These are phyloP conservation scores for Pogoniulus pusillus DNA, from an alignment of 2,797 vertebrate species.

Conservation along the genomic window DNA sequence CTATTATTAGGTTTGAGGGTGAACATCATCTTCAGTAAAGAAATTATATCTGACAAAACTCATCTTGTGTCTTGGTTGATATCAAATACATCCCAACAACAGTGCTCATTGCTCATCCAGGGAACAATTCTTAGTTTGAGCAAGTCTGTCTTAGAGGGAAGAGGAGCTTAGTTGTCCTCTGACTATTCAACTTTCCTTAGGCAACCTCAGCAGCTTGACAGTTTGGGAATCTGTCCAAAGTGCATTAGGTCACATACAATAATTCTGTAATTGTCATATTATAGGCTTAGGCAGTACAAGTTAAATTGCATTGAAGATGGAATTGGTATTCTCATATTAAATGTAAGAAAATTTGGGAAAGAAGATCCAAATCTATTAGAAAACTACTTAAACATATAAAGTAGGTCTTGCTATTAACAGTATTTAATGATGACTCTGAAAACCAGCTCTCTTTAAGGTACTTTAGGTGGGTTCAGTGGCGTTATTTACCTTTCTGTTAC, in stretches of 20 bases:
- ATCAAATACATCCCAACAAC: neutral
- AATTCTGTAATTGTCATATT: neutral
- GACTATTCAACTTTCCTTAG: neutral
- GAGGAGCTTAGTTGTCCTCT: neutral
- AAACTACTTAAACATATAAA: neutral
- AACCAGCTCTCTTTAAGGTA: neutral
- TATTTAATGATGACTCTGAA: neutral
- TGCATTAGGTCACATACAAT: rapidly evolving
- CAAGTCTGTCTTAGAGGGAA: neutral
- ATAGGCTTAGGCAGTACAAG: neutral
- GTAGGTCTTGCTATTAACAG: rapidly evolving
- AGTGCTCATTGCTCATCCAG: neutral
- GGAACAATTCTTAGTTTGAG: neutral
- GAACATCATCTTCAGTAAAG: neutral
- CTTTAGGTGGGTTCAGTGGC: neutral
- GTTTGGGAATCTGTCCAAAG: neutral
- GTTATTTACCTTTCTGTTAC: neutral
- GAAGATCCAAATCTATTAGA: neutral
- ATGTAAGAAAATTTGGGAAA: neutral
- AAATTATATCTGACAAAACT: conserved; percentile 2
- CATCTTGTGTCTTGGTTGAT: neutral
- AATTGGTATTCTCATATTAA: neutral
- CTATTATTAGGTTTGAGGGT: neutral
- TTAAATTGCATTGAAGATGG: neutral
- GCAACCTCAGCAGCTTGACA: neutral